Conservation (phyloP, 1,140 invertebrate genomes). For the Drosophila albomicans region DNA sequence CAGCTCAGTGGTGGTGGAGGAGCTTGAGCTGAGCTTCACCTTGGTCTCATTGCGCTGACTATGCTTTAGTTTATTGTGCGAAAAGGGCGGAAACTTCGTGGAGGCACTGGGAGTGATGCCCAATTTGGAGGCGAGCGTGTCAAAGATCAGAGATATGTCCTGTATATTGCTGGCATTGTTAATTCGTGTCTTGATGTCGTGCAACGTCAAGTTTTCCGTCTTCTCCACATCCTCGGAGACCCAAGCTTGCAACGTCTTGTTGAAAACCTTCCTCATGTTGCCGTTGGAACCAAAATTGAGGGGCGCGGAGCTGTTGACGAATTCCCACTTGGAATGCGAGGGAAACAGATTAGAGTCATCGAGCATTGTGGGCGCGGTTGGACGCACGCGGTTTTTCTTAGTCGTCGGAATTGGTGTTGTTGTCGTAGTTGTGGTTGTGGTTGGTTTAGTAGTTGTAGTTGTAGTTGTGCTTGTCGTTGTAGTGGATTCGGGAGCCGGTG, state of each 20-base stretch:
- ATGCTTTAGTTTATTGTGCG: constrained; percentile 78
- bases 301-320: constrained; percentile 71
- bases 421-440: constrained; percentile 25
- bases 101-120: constrained; percentile 76
- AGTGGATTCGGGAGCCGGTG: neutral
- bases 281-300: constrained; percentile 61
- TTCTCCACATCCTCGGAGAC: constrained; percentile 81
- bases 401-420: constrained; percentile 29
- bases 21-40: constrained; percentile 33
- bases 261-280: constrained; percentile 80
- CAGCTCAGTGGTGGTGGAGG: constrained; percentile 44
- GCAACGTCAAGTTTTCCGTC: constrained; percentile 70
- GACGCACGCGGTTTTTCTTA: constrained; percentile 55
- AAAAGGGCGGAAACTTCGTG: constrained; percentile 81
- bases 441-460: constrained; percentile 21
- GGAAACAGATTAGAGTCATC: constrained; percentile 82
- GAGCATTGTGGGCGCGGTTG: constrained; percentile 69
- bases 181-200: constrained; percentile 77
- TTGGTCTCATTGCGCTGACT: constrained; percentile 58
- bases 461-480: constrained; percentile 22
- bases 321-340: constrained; percentile 83
- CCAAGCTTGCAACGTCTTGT: constrained; percentile 83
- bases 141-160: constrained; percentile 83
- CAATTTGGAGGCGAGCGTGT: constrained; percentile 82
- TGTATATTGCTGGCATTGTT: constrained; percentile 84